A percentile compares a stretch with the other conserved stretches of the same genome.
Conservation (phyloP, 1,140 invertebrate species). For the Zaprionus vittiger region DNA sequence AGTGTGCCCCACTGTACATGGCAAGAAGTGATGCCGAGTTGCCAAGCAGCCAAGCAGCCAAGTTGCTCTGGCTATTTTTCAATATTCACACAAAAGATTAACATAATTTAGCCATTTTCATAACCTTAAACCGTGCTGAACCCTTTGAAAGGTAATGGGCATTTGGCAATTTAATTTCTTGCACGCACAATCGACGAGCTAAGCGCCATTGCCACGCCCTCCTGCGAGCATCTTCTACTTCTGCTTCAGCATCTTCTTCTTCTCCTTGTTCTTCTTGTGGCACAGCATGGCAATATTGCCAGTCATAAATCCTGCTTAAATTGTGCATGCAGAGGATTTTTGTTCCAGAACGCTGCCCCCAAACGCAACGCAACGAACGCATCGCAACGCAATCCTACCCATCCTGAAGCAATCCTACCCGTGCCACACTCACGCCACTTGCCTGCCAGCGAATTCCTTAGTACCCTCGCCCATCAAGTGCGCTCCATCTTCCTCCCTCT, state of each 20-base stretch:
- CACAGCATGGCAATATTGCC: constrained; percentile 68
- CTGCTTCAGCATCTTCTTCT: constrained; percentile 47
- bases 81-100: constrained; percentile 69
- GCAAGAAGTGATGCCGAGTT: constrained; percentile 24
- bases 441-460: constrained; percentile 57
- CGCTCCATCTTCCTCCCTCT: background rate
- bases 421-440: constrained; percentile 43
- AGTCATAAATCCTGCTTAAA: constrained; percentile 83
- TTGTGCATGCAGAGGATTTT: constrained; percentile 83
- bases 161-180: constrained; percentile 82
- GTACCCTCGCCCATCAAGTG: constrained; percentile 27
- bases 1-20: constrained; percentile 13
- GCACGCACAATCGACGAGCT: constrained; percentile 77
- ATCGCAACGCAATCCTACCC: background rate
- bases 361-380: constrained; percentile 21
- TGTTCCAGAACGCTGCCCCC: constrained; percentile 73
- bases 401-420: background rate
- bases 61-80: constrained; percentile 45
- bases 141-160: constrained; percentile 73
- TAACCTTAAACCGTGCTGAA: constrained; percentile 68
- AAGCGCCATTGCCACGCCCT: constrained; percentile 45
- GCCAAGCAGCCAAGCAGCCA: background rate
- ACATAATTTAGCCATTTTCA: constrained; percentile 77
- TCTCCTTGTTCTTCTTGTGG: constrained; percentile 49
- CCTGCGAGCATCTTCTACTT: background rate